Evolutionary conservation across 2,797 vertebrate species (phyloP).

Genomic region (Myoxocephalus aenaeus): DNA sequence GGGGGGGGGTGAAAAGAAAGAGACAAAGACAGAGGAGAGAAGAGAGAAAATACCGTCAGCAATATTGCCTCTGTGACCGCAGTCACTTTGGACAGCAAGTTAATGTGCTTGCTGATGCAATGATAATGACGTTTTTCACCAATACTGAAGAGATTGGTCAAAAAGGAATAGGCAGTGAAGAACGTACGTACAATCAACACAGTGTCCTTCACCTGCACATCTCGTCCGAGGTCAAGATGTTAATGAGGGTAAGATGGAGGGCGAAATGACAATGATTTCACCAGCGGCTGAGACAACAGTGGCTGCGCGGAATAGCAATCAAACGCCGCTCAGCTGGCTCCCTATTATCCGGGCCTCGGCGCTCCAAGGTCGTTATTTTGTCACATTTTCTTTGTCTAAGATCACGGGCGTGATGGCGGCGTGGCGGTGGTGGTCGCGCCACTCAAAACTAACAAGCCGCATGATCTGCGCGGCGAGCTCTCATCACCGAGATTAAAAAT

Average conservation of each 20-base stretch:
- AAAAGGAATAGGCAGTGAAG: conserved; percentile 64
- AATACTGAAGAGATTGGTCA: conserved; percentile 58
- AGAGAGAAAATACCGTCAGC: conserved; percentile 82
- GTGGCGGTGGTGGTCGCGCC: conserved; percentile 40
- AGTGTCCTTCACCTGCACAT: conserved; percentile 58
- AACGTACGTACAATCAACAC: conserved; percentile 53
- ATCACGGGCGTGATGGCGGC: background rate
- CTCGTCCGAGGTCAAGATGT: conserved; percentile 58
- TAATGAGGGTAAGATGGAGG: conserved; percentile 62
- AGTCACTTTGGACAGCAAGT: conserved; percentile 72
- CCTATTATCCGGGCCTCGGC: conserved; percentile 65
- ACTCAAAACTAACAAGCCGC: conserved; percentile 75
- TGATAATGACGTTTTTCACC: conserved; percentile 67
- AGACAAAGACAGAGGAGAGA: conserved; percentile 72
- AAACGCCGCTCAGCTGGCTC: conserved; percentile 50
- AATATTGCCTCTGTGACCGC: conserved; percentile 73
- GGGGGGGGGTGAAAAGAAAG: conserved; percentile 51
- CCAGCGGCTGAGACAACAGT: conserved; percentile 42
- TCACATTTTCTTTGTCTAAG: conserved; percentile 65
- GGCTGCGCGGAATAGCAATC: conserved; percentile 77
- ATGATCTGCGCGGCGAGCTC: conserved; percentile 70
- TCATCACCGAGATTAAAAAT: conserved; percentile 80
- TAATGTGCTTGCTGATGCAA: conserved; percentile 73
- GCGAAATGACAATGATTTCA: conserved; percentile 61
- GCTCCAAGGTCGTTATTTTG: conserved; percentile 78